Conservation (phyloP, 2,888 invertebrate genomes). For the Tetanocera ferruginea region DNA sequence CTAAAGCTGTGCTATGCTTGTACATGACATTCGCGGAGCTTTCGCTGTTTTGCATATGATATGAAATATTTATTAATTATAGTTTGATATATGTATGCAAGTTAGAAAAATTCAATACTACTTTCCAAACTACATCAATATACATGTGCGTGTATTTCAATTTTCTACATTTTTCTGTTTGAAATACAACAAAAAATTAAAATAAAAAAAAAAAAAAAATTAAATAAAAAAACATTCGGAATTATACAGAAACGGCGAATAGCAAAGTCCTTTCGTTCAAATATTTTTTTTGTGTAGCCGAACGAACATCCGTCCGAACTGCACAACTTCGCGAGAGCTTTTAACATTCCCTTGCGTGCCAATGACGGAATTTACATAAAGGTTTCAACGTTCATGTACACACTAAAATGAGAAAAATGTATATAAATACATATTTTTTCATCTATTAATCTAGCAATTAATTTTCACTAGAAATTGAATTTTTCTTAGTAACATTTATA, state of each 20-base stretch:
- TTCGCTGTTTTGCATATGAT: not conserved
- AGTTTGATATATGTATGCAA: not conserved
- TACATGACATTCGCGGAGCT: not conserved
- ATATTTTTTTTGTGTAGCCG: not conserved
- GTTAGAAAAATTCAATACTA: not conserved
- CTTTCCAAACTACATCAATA: not conserved
- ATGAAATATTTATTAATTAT: not conserved
- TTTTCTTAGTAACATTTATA: not conserved
- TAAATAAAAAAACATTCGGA: no score
- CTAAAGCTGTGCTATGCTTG: constrained; percentile 2
- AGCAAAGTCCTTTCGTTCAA: not conserved
- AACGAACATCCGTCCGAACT: constrained; percentile 11
- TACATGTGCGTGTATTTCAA: not conserved
- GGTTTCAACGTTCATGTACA: constrained; percentile 61
- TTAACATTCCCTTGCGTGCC: constrained; percentile 49
- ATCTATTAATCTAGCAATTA: not conserved
- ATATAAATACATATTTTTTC: constrained; percentile 21
- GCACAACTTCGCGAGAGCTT: constrained; percentile 33
- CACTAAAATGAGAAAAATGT: constrained; percentile 58
- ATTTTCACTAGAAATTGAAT: not conserved
- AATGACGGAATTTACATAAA: constrained; percentile 57
- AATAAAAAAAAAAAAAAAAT: no score
- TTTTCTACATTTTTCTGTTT: not conserved
- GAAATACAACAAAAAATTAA: not conserved
- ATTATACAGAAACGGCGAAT: not conserved